Percentiles rank a stretch among this genome's conserved stretches.
phyloP scores from a whole-genome alignment of 2,113 vertebrate species.

The Alaudala cheleensis region DNA sequence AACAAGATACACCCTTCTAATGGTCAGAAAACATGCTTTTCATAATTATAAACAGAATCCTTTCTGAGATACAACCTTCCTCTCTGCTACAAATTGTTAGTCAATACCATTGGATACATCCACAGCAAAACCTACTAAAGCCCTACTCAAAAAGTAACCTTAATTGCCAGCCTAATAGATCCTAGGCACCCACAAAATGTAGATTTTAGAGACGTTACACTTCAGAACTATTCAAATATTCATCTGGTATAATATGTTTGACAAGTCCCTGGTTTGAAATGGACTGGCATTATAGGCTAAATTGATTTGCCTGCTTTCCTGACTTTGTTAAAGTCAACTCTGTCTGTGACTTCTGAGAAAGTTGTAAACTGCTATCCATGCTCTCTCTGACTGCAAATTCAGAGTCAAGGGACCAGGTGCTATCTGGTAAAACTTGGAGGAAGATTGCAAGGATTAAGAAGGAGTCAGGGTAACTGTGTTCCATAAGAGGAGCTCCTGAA shows the following conservation, averaged over 20 bases:
- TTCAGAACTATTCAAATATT: not conserved
- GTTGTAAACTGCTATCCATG: not conserved
- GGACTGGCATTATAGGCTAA: not conserved
- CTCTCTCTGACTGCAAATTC: not conserved
- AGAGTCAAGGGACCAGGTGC: not conserved
- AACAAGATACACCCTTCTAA: slow-evolving; percentile 17
- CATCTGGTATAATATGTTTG: not conserved
- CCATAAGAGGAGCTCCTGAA: not conserved
- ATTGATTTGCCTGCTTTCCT: not conserved
- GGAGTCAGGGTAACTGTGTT: not conserved
- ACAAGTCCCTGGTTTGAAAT: not conserved
- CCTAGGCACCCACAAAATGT: not conserved
- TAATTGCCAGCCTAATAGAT: not conserved
- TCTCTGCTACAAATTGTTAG: not conserved
- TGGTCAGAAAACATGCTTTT: slow-evolving; percentile 15
- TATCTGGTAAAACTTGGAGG: not conserved
- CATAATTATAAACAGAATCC: slow-evolving; percentile 10
- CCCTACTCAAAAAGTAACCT: not conserved
- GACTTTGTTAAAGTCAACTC: not conserved
- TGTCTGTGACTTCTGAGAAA: not conserved
- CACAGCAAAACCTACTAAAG: not conserved
- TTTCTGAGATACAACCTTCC: not conserved
- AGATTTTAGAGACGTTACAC: not conserved
- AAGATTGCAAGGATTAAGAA: not conserved
- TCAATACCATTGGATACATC: not conserved